Evolutionary conservation across 2,797 vertebrate species (phyloP), one percentile per base, ranked within the genome.

Genomic region (Schizopygopsis pylzovi): DNA sequence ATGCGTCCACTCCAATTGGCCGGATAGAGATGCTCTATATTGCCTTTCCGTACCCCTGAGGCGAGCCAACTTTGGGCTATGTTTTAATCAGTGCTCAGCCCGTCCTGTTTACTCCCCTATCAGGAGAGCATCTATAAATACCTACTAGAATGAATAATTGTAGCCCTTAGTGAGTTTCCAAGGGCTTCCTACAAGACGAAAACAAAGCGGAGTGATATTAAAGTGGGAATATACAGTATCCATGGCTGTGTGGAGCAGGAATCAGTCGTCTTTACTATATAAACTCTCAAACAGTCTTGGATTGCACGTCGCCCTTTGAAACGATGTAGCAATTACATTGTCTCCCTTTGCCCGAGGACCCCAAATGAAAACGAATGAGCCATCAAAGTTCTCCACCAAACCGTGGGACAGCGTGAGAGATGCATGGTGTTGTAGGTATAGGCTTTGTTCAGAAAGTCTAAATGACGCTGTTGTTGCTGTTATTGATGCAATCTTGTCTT

Each of bases 121-220:
- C 83, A 77, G 65, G 63, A 72, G 82, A 78, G 81, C 76, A 79
- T 76, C 81, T 85, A 89, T 83, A 85, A 87, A 90, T 86, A 86
- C 80, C 83, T 79, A 39, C 81, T 85, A 67, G 73, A 86, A 77
- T 70, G 39, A 86, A 86, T 79, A 82, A 84, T 33, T 67, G 79
- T 83, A 79, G 81, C 75, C 75, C 47, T 52, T 54, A 73, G 54
- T 22, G 75, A 81, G 54, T 52, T 76, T 49, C 82, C 72, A 65
- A 63, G 20, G 56, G 39, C 82, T 83, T 84, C 65, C 49, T 79
- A 79, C 49, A 59, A 79, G 65, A 56, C 6, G 1, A 59, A 77
- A 83, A 87, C 81, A 79, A 83, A 79, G 54, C 39, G 65, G 52
- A 47, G 20, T 6, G 4, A 70, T 52, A 81, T 20, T 85, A 82